Base-by-base conservation (phyloP, 2,113 vertebrate genomes). In the Leiothrix lutea region DNA sequence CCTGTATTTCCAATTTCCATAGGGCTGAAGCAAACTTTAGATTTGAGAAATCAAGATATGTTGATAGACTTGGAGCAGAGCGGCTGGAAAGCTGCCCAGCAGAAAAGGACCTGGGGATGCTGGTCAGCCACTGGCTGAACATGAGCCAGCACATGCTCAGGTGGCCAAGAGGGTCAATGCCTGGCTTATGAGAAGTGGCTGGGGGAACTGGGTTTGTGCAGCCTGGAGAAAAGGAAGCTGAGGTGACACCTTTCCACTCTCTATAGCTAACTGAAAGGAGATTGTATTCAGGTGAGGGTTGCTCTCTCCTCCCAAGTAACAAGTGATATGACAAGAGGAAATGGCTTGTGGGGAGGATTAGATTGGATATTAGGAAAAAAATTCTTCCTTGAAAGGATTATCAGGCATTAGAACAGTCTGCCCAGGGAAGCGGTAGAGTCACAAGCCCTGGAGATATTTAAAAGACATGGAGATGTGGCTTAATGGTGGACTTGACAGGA, bases 231-330 rank as follows among this genome's bases (percentile, higher is more conserved):
- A 48, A 54, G 18, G 62, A 53, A 24, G 6, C 21, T 58, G 29
- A 62, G 6, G n/a, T 22, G 15, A 62, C 15, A 62, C 17, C 28
- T 72, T 62, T 53, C 21, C 3, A 1, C 29, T 28, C 15, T 40
- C 61, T 47, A 15, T 12, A 56, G 9, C 12, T 33, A 14, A 31
- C 35, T 47, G n/a, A 61, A 40, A 33, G 7, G 18, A 74, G 40
- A 6, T 4, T 35, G 14, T 33, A 25, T 19, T 5, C 7, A 11
- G 28, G 7, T 21, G 14, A 5, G 1, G 0, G 8, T 47, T 3
- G 1, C 14, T 70, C 21, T 70, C 18, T 74, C 26, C 19, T 33
- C 40, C 35, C 19, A 66, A 18, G 14, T 31, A 71, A 26, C 16
- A 74, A 54, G 28, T 2, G 13, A 69, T 24, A 69, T 6, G 4